Base-by-base conservation (phyloP, 2,888 invertebrate genomes). In the Euspilapteryx auroguttella region DNA sequence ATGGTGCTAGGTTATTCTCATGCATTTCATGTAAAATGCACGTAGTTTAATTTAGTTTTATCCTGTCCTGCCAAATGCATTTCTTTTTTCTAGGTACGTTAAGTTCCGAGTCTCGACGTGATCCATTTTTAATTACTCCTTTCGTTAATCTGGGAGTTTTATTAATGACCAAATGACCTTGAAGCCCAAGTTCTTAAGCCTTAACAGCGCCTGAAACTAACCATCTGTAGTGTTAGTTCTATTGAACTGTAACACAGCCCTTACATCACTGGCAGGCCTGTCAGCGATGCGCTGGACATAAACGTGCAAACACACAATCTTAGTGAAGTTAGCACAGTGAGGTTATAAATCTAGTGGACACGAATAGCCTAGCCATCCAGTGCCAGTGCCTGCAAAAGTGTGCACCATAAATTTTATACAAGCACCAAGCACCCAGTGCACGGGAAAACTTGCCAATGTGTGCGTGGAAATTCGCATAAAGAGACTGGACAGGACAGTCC, bases 381-480 rank as follows among this genome's bases (percentile, higher is more conserved):
- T 27, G 27, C 27, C 27, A 29, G n/a, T 21, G 22, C 23, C 30
- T 69, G 71, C 73, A 71, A 75, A 73, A 75, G 73, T 75, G 73
- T 75, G 71, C 65, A 56, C 69, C 56, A 68, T 75, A 75, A 69
- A 73, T 73, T 75, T 75, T 71, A 71, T 71, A 66, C 65, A 53
- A 57, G 54, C 57, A 48, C 54, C 55, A n/a, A n/a, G n/a, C n/a
- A n/a, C n/a, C n/a, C n/a, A 52, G 61, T 64, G 68, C 66, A 66
- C 59, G 61, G 62, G 64, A 71, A 73, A 73, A 68, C 66, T 68
- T 17, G 17, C 8, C 17, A 17, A 5, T 17, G 17, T 17, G 17
- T 17, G 17, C 17, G 17, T 17, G 17, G 65, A 68, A 63, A 58
- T 59, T 44, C 49, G 43, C 48, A 44, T 44, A 49, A 57, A 63